phyloP scores from a whole-genome alignment of 2,888 invertebrate genomes.

The Cryptus viduatorius region DNA sequence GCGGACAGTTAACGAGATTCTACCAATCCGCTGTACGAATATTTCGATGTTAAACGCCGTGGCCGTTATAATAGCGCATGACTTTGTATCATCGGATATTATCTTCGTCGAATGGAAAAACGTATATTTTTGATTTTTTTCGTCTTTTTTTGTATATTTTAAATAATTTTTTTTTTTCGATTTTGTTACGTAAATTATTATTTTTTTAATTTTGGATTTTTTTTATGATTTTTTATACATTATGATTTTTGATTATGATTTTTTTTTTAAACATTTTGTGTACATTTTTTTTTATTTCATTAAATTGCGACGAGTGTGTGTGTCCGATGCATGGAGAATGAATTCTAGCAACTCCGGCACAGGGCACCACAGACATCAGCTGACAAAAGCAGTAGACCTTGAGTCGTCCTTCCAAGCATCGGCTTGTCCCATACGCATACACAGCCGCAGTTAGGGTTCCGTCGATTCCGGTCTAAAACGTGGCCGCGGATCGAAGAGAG shows the following conservation, averaged over 20 bases:
- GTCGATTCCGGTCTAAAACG: conserved; percentile 56
- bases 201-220: neutral
- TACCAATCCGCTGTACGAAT: conserved; percentile 40
- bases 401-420: conserved; percentile 69
- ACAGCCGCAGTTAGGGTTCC: conserved; percentile 16
- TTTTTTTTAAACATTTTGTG: neutral
- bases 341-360: conserved; percentile 35
- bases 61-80: neutral
- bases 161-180: too few relatives aligned
- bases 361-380: conserved; percentile 64
- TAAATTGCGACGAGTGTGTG: neutral
- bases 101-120: neutral
- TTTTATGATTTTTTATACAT: neutral
- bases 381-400: conserved; percentile 72
- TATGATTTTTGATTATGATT: neutral
- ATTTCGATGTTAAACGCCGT: conserved; percentile 12
- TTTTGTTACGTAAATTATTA: too few relatives aligned
- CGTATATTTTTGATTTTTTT: neutral
- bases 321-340: conserved; percentile 33
- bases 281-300: neutral
- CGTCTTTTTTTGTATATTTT: too few relatives aligned
- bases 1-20: conserved; percentile 79
- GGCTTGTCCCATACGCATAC: conserved; percentile 30
- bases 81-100: neutral
- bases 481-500: conserved; percentile 29